A percentile compares a stretch with the other conserved stretches of the same genome.
Conservation (phyloP, 1,140 invertebrate genomes). For the Eubasilissa regina region DNA sequence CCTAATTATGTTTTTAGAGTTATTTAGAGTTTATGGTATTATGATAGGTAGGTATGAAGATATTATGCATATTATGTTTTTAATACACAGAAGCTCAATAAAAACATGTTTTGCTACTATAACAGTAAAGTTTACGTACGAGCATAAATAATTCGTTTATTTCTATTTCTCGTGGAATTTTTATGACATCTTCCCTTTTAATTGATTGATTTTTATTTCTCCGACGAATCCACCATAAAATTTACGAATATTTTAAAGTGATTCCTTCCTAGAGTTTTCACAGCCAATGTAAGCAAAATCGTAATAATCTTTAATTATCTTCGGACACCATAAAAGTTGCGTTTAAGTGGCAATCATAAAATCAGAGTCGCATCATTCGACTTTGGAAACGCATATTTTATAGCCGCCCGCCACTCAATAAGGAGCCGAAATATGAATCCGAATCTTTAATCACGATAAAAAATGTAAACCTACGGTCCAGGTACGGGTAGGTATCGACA, state of each 20-base stretch:
- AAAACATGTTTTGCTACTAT: too few relatives aligned
- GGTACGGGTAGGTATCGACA: background rate
- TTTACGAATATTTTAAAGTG: background rate
- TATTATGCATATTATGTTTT: too few relatives aligned
- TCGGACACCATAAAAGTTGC: constrained; percentile 22
- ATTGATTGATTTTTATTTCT: background rate
- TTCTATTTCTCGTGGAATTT: too few relatives aligned
- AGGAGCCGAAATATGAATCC: constrained; percentile 11
- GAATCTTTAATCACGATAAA: background rate
- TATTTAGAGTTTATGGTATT: too few relatives aligned
- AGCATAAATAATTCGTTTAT: too few relatives aligned
- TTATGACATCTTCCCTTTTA: background rate
- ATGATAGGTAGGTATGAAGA: too few relatives aligned
- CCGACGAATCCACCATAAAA: too few relatives aligned
- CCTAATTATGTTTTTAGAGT: too few relatives aligned
- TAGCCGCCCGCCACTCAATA: constrained; percentile 5
- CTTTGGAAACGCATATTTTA: constrained; percentile 6
- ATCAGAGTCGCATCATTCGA: background rate
- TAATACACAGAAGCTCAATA: too few relatives aligned
- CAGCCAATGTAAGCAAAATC: background rate
- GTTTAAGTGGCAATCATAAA: constrained; percentile 15
- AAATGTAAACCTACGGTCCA: background rate
- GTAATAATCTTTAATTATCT: constrained; percentile 2
- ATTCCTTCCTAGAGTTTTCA: background rate
- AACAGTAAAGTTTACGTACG: too few relatives aligned